Base-by-base conservation (phyloP, 2,888 invertebrate species). In the Drosophila lacicola region DNA sequence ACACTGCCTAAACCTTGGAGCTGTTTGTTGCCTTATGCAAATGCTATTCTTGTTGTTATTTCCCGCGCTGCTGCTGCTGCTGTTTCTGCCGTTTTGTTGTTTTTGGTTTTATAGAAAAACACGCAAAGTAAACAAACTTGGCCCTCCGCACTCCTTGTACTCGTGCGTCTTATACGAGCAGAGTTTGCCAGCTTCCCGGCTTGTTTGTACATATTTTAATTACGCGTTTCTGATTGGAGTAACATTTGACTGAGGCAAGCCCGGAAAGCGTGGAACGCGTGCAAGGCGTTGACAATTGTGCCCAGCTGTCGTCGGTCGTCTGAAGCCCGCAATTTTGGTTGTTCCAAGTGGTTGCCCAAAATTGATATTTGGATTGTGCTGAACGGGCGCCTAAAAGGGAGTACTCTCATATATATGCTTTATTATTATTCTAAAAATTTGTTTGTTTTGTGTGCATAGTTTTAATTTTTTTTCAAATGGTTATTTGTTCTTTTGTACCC, bases 131-230 rank as follows among this genome's bases (percentile, higher is more conserved):
- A 86, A 88, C 88, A 85, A 81, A 88, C 81, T 78, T 61, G 53
- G 67, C 67, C 55, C 64, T 33, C 55, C 29, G 57, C 46, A 51
- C 60, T 57, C 44, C 53, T 68, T 62, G 17, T 29, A 60, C 17
- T 45, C 19, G 54, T 21, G 39, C 41, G 19, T 14, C 39, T 34
- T 78, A 58, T 54, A 51, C 56, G 55, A 51, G 42, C 55, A 51
- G 58, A 58, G 56, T 64, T 71, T 71, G 70, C 70, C 75, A 56
- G 68, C 68, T 72, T 68, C 60, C 70, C 65, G 68, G 54, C 75
- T 78, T 84, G 83, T 84, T 84, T 88, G 83, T 76, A 82, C 83
- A 84, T 88, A 85, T 88, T 84, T 84, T 84, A 84, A 84, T 84
- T 84, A 80, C 83, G 83, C 86, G 78, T 76, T 83, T 88, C 88